Conservation (phyloP, 2,888 invertebrate genomes). For the Pherbina coryleti region DNA sequence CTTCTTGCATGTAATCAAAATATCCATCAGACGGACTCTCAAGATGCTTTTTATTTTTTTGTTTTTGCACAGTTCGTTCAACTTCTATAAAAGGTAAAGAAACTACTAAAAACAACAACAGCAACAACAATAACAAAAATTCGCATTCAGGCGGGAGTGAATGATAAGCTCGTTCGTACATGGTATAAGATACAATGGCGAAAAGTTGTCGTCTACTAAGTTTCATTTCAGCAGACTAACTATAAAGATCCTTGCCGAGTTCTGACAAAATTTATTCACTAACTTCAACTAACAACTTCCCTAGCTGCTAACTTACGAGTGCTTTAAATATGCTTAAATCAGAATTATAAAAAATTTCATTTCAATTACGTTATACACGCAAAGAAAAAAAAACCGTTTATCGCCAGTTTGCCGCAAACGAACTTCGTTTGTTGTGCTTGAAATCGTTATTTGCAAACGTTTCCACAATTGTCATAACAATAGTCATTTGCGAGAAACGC, state of each 20-base stretch:
- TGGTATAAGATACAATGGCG: neutral
- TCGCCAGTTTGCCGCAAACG: no score
- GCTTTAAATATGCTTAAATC: neutral
- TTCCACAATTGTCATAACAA: no score
- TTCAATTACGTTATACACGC: no score
- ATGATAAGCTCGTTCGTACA: neutral
- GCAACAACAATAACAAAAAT: slow-evolving; percentile 1
- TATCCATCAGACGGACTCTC: slow-evolving; percentile 11
- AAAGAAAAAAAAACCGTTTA: no score
- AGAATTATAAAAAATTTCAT: neutral
- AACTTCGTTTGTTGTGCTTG: no score
- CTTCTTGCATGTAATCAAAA: slow-evolving; percentile 25
- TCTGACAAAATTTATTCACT: neutral
- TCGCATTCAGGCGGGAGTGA: neutral
- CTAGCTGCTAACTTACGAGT: no score
- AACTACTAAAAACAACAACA: slow-evolving; percentile 7
- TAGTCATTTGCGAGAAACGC: no score
- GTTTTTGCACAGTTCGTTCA: slow-evolving; percentile 23
- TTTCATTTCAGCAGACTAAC: no score
- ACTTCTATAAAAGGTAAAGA: slow-evolving; percentile 31
- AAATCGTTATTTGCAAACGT: no score
- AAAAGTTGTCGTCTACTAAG: no score
- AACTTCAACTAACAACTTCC: neutral
- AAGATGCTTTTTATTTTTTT: slow-evolving; percentile 4
- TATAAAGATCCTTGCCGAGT: no score